A percentile compares a stretch with the other conserved stretches of the same genome.
These are phyloP conservation scores for Eublepharis macularius DNA, from an alignment of 2,113 vertebrate species.

Conservation along the genomic window DNA sequence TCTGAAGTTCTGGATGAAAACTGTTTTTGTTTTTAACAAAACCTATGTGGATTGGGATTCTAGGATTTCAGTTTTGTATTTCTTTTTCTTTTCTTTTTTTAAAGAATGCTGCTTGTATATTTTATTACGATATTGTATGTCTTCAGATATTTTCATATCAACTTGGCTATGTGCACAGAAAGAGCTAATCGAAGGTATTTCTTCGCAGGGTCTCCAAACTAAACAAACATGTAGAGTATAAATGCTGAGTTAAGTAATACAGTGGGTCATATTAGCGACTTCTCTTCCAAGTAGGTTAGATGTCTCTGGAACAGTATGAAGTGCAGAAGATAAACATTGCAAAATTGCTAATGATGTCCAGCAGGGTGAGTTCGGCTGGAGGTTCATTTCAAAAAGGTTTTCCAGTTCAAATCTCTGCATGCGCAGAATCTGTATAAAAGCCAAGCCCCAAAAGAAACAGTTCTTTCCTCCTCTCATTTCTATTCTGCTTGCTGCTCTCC, in stretches of 20 bases:
- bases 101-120: not conserved
- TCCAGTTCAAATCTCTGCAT: constrained; percentile 36
- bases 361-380: constrained; percentile 10
- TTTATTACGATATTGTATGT: not conserved
- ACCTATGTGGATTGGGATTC: not conserved
- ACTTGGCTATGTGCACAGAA: not conserved
- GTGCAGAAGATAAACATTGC: constrained; percentile 48
- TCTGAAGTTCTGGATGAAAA: not conserved
- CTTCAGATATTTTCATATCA: not conserved
- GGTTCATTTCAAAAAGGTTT: not conserved
- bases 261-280: constrained; percentile 5
- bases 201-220: constrained; percentile 10
- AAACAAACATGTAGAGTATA: constrained; percentile 25
- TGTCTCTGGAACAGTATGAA: constrained; percentile 44
- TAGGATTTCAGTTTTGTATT: not conserved
- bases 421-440: not conserved
- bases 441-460: constrained; percentile 25
- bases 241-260: not conserved
- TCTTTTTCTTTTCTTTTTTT: not conserved
- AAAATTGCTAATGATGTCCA: constrained; percentile 45
- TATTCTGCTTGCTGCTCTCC: constrained; percentile 24
- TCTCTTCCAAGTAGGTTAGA: constrained; percentile 38
- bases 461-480: not conserved
- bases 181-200: not conserved
- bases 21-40: not conserved